Evolutionary conservation across 2,113 vertebrate species (phyloP), one percentile per base, ranked within the genome.

Genomic region (Ochotona curzoniae): DNA sequence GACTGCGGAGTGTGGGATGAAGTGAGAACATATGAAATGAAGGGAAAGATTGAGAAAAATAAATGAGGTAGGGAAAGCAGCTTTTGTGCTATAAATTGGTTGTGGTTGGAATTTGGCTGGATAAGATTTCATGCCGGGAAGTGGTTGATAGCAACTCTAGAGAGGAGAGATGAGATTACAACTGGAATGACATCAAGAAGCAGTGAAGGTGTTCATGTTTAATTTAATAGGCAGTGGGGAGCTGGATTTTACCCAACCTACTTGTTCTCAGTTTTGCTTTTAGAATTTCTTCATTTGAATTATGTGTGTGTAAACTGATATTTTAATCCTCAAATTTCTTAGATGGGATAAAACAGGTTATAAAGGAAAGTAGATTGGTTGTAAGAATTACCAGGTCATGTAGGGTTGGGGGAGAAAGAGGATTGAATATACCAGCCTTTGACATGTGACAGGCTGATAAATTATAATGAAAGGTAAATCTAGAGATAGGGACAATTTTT

Each of bases 251-350:
- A n/a, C 32, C 10, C 5, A 67, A 28, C 0, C 85, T 25, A n/a
- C 38, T 87, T 25, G 49, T 60, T 92, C 60, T 80, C 67, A 87
- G 17, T 8, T 54, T 81, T 90, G 32, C 73, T 61, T 71, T 73
- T 28, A 75, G 51, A 79, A 79, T 32, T 75, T 78, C 66, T 49
- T 61, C 51, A 44, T 57, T 76, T 64, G 60, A 76, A 83, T 94
- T 83, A 64, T 89, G 69, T 95, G 38, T 90, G 73, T 80, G 13
- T 69, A 60, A 84, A 74, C 44, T 75, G 70, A 93, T 32, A 74
- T 74, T 92, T 95, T 88, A 88, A 71, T 88, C 85, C 51, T 87
- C 23, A 66, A 66, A 63, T 92, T 88, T 76, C 51, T 96, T 90
- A 87, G 82, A 57, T 88, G 71, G 64, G 80, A 38, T 88, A 66